Conservation (phyloP, 2,113 vertebrate species). For the Pimephales promelas region DNA sequence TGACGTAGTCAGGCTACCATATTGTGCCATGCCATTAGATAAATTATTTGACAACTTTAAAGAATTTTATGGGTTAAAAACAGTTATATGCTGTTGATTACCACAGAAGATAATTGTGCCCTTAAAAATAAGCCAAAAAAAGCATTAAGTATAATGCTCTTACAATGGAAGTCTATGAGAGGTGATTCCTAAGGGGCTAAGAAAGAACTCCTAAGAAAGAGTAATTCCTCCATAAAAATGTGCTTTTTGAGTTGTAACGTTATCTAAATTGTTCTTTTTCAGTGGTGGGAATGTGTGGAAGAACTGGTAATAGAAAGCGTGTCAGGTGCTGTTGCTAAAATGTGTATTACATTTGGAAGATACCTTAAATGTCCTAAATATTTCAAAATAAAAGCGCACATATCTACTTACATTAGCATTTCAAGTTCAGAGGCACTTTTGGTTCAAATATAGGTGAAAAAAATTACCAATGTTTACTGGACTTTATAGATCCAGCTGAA, state of each 20-base stretch:
- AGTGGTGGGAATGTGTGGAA: neutral
- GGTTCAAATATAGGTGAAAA: constrained; percentile 42
- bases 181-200: neutral
- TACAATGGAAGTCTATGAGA: neutral
- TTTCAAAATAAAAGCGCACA: too few relatives aligned
- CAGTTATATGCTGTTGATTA: neutral
- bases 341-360: too few relatives aligned
- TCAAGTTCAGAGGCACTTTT: constrained; percentile 1
- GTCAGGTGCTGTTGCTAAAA: too few relatives aligned
- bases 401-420: neutral
- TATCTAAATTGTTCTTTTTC: neutral
- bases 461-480: neutral
- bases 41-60: neutral
- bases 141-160: constrained; percentile 1
- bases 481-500: neutral
- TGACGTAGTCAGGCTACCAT: too few relatives aligned
- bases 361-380: too few relatives aligned
- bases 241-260: neutral
- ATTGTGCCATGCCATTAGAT: neutral
- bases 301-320: neutral
- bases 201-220: too few relatives aligned
- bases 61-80: too few relatives aligned
- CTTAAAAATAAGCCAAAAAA: neutral
- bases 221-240: neutral
- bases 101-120: neutral